Evolutionary conservation across 2,797 vertebrate species (phyloP), one percentile per base, ranked within the genome.

Genomic region (Onychomys torridus): DNA sequence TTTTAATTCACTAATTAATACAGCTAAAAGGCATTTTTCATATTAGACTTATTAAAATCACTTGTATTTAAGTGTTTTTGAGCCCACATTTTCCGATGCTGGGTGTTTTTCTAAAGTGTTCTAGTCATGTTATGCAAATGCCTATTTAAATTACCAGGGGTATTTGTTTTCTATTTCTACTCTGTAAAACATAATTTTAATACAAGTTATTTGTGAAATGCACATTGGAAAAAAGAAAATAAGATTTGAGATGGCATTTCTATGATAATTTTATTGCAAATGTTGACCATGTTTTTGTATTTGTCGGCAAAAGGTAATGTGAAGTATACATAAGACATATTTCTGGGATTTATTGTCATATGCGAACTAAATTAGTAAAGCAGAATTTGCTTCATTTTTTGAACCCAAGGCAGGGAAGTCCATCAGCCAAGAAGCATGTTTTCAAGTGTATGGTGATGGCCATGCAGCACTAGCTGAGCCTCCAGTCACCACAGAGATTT

Each of bases 151-250:
- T 99, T 98, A 98, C 98, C 98, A 97, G 98, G 97, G 98, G 97
- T 98, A 98, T 98, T 98, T 98, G 98, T 98, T 98, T 98, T 98
- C 98, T 98, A 98, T 98, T 98, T 98, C 98, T 98, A 97, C 98
- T 98, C 98, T 98, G 98, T 98, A 98, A 98, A 98, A 99, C 98
- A 98, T 98, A 98, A 98, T 98, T 99, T 98, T 98, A 98, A 98
- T 98, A 98, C 98, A 98, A 98, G 98, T 98, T 98, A 98, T 98
- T 99, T 98, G 98, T 98, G 98, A 98, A 98, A 98, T 97, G 98
- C 98, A 96, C 98, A 97, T 96, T 98, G 98, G 98, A 98, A 98
- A 93, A 96, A 98, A 98, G 98, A 98, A 98, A 98, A 99, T 98
- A 98, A 98, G 98, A 98, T 98, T 98, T 98, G 97, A 98, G 98